phyloP scores from a whole-genome alignment of 2,888 invertebrate genomes.

The Ornithoptera priamus region DNA sequence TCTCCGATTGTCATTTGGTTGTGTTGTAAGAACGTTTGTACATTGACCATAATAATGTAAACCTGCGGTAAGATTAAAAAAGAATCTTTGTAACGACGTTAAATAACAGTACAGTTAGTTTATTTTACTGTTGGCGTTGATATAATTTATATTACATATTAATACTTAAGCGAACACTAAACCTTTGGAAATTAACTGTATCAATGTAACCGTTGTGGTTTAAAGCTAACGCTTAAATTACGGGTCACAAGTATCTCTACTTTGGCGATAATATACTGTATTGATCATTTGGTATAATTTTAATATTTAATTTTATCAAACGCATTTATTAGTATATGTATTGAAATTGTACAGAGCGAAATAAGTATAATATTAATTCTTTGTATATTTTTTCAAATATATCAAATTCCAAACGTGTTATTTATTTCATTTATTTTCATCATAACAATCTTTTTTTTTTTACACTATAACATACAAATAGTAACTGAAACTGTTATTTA shows the following conservation, averaged over 20 bases:
- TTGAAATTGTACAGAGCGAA: constrained; percentile 71
- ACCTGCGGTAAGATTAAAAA: neutral
- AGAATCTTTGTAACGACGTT: neutral
- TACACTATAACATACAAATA: neutral
- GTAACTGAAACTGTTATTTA: neutral
- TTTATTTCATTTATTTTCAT: constrained; percentile 8
- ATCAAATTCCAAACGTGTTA: constrained; percentile 56
- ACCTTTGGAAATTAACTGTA: neutral
- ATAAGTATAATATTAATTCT: constrained; percentile 65
- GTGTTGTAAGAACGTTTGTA: neutral
- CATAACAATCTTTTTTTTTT: neutral
- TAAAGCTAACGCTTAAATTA: constrained; percentile 31
- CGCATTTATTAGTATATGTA: constrained; percentile 68
- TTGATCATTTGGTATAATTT: constrained; percentile 21
- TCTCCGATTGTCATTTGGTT: neutral
- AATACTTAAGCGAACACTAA: neutral
- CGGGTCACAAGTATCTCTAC: constrained; percentile 45
- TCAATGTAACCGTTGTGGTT: neutral
- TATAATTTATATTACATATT: neutral
- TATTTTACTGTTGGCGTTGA: neutral
- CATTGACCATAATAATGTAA: neutral
- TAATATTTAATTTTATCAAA: constrained; percentile 46
- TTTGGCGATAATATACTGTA: constrained; percentile 33
- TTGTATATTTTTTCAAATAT: constrained; percentile 77
- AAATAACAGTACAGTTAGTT: neutral